These are phyloP conservation scores for Drosophila mauritiana DNA, from an alignment of 1,140 invertebrate genomes.

Conservation along the genomic window DNA sequence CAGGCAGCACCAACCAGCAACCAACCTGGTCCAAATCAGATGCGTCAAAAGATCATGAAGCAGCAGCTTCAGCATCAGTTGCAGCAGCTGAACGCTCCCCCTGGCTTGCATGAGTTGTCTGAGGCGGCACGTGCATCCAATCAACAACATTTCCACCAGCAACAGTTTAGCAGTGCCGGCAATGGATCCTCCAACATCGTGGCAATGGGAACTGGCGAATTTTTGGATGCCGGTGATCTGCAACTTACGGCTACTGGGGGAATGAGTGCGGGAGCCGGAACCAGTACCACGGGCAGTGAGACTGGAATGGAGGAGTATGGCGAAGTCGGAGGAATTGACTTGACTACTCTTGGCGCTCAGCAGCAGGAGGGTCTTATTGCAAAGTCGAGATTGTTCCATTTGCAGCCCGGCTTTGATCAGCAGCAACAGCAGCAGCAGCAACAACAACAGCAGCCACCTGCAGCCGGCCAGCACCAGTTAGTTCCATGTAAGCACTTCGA, in stretches of 20 bases:
- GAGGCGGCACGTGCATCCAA: constrained; percentile 86
- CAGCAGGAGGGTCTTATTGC: constrained; percentile 82
- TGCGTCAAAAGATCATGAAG: constrained; percentile 82
- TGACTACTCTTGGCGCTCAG: constrained; percentile 78
- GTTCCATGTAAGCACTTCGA: constrained; percentile 76
- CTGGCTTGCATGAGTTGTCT: constrained; percentile 86
- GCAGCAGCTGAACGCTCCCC: constrained; percentile 84
- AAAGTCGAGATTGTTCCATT: constrained; percentile 79
- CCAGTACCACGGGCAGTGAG: constrained; percentile 54
- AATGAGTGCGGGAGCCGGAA: constrained; percentile 29
- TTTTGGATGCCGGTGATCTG: constrained; percentile 62
- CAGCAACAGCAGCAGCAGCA: constrained; percentile 64
- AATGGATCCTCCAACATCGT: constrained; percentile 64
- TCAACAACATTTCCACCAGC: constrained; percentile 79
- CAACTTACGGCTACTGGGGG: constrained; percentile 50
- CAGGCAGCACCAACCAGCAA: constrained; percentile 44
- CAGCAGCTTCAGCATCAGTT: constrained; percentile 85
- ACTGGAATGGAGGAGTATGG: constrained; percentile 69
- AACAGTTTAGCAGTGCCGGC: constrained; percentile 64
- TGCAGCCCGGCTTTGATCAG: constrained; percentile 83
- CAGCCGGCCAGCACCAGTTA: constrained; percentile 43
- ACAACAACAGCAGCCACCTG: constrained; percentile 54
- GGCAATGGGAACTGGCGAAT: constrained; percentile 64
- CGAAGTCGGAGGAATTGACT: constrained; percentile 70
- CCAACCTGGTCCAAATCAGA: constrained; percentile 59